Percentiles rank a stretch among this genome's conserved stretches.
Evolutionary conservation across 1,140 invertebrate genomes (phyloP).

Genomic region (Hylaeus volcanicus): DNA sequence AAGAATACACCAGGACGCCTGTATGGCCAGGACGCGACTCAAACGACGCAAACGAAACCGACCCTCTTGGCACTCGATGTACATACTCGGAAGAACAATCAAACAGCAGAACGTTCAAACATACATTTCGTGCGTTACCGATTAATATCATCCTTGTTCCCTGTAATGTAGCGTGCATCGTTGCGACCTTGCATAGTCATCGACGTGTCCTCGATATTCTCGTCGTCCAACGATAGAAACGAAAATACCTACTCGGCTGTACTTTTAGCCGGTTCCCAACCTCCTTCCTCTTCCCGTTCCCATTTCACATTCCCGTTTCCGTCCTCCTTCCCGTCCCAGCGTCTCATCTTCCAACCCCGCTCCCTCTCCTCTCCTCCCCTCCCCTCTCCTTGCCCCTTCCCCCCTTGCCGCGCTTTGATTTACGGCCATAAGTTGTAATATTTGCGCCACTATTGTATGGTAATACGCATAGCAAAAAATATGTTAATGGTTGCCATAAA

Average conservation of each 20-base stretch:
- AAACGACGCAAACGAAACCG: too few relatives aligned
- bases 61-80: too few relatives aligned
- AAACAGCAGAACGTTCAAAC: too few relatives aligned
- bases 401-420: conserved; percentile 68
- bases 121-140: too few relatives aligned
- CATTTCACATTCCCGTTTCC: neutral
- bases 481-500: conserved; percentile 80
- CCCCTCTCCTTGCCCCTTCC: neutral
- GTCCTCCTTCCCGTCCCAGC: conserved; percentile 1
- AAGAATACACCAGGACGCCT: too few relatives aligned
- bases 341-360: conserved; percentile 26
- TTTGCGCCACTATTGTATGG: conserved; percentile 80
- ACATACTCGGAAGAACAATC: too few relatives aligned
- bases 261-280: conserved; percentile 30
- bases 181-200: neutral
- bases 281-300: neutral
- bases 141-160: too few relatives aligned
- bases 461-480: conserved; percentile 79
- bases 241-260: conserved; percentile 43
- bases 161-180: neutral
- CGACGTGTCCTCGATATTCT: conserved; percentile 3
- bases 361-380: conserved; percentile 32
- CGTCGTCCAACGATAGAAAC: conserved; percentile 3
- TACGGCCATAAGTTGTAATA: conserved; percentile 79
- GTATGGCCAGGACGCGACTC: too few relatives aligned